phyloP scores from a whole-genome alignment of 2,797 vertebrate genomes.

The Hapalemur alaotrensis region DNA sequence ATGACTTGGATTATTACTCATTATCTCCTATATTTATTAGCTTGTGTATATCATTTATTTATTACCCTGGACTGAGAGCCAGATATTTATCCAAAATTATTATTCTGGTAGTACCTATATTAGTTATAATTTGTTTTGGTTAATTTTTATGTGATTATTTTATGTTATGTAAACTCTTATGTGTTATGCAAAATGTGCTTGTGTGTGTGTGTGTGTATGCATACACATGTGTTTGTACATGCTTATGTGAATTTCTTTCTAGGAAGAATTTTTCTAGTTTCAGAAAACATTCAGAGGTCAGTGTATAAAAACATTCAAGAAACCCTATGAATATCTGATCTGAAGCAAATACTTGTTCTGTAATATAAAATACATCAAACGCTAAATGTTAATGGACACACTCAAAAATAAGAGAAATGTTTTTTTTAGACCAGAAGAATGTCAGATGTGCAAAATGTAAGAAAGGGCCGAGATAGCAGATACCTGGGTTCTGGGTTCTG shows the following conservation, averaged over 20 bases:
- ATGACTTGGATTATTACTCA: neutral
- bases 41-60: neutral
- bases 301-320: neutral
- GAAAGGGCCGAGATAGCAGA: neutral
- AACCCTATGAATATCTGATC: neutral
- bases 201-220: neutral
- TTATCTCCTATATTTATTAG: neutral
- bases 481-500: neutral
- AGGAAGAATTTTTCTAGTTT: neutral
- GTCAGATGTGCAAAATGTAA: neutral
- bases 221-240: neutral
- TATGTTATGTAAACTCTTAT: neutral
- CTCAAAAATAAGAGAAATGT: neutral
- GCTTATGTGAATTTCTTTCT: neutral
- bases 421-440: neutral
- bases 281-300: neutral
- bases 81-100: neutral
- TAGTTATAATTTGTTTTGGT: neutral
- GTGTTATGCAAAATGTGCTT: neutral
- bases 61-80: neutral
- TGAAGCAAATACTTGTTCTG: neutral
- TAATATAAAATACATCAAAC: neutral
- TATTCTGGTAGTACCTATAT: neutral
- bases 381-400: neutral
- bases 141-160: neutral